Evolutionary conservation across 2,797 vertebrate species (phyloP).

Genomic region (Scomberomorus guttatus): DNA sequence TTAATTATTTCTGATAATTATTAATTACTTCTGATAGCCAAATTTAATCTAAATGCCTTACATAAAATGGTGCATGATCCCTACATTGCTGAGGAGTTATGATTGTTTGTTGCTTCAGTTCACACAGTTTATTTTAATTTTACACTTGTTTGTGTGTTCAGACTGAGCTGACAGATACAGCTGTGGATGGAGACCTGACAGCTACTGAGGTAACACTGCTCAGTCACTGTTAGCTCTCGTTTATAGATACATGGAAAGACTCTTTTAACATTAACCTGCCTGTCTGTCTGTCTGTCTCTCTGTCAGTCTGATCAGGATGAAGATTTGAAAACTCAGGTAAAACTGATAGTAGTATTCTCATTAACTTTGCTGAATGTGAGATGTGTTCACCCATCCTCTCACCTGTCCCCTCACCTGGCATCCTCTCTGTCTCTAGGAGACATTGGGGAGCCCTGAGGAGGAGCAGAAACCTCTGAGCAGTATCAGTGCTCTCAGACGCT

Average conservation of each 20-base stretch:
- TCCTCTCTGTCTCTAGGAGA: slow-evolving; percentile 80
- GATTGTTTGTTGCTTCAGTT: no score
- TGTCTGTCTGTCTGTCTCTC: slow-evolving; percentile 12
- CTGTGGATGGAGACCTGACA: slow-evolving; percentile 93
- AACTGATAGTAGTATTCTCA: not conserved
- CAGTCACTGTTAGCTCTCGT: no score
- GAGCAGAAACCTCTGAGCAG: slow-evolving; percentile 90
- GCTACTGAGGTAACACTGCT: slow-evolving; percentile 89
- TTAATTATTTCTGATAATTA: no score
- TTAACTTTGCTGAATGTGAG: no score
- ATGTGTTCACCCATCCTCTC: not conserved
- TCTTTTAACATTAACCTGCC: not conserved
- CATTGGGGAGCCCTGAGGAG: slow-evolving; percentile 89
- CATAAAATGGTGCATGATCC: no score
- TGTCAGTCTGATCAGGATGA: slow-evolving; percentile 96
- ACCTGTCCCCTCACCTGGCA: not conserved
- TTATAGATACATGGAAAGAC: not conserved
- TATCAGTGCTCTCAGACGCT: slow-evolving; percentile 94
- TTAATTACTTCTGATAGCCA: no score
- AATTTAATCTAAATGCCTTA: no score
- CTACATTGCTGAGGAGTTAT: no score
- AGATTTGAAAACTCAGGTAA: slow-evolving; percentile 93
- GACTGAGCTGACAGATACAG: slow-evolving; percentile 95
- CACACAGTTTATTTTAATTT: no score
- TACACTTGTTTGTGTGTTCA: slow-evolving; percentile 60